Evolutionary conservation across 1,140 invertebrate genomes (phyloP).

Genomic region (Eubasilissa regina): DNA sequence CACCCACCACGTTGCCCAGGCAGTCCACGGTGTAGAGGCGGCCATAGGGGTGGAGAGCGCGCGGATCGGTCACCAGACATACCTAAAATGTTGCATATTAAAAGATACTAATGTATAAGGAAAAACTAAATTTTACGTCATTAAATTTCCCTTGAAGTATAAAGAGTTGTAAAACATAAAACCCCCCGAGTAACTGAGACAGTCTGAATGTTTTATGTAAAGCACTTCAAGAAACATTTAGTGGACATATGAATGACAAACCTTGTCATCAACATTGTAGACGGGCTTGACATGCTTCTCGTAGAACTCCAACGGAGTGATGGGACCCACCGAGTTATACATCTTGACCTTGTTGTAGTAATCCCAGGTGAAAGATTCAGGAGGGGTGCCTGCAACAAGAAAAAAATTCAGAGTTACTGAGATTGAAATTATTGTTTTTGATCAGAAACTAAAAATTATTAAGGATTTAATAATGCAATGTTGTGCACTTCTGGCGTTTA

Average conservation of each 20-base stretch:
- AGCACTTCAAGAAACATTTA: too few relatives aligned
- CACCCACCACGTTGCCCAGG: slow-evolving; percentile 88
- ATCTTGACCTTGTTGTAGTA: slow-evolving; percentile 91
- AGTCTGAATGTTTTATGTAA: too few relatives aligned
- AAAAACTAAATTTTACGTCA: too few relatives aligned
- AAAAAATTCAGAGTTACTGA: not conserved
- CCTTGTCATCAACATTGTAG: slow-evolving; percentile 89
- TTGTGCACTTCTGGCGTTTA: too few relatives aligned
- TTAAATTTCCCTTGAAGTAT: too few relatives aligned
- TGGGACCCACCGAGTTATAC: slow-evolving; percentile 82
- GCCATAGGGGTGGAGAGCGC: slow-evolving; percentile 82
- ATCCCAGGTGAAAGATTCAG: slow-evolving; percentile 87
- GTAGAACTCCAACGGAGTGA: slow-evolving; percentile 88
- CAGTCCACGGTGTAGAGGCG: slow-evolving; percentile 90
- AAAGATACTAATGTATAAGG: not conserved
- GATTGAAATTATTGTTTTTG: too few relatives aligned
- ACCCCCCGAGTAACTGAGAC: too few relatives aligned
- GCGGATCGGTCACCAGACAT: slow-evolving; percentile 89
- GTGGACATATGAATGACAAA: not conserved
- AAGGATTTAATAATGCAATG: too few relatives aligned
- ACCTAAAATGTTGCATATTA: slow-evolving; percentile 71
- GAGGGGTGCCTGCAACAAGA: slow-evolving; percentile 77
- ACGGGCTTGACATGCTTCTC: slow-evolving; percentile 83
- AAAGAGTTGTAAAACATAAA: too few relatives aligned
- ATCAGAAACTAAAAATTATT: too few relatives aligned